These are phyloP conservation scores for Cotesia chilonis DNA, from an alignment of 1,140 invertebrate species.

Conservation along the genomic window DNA sequence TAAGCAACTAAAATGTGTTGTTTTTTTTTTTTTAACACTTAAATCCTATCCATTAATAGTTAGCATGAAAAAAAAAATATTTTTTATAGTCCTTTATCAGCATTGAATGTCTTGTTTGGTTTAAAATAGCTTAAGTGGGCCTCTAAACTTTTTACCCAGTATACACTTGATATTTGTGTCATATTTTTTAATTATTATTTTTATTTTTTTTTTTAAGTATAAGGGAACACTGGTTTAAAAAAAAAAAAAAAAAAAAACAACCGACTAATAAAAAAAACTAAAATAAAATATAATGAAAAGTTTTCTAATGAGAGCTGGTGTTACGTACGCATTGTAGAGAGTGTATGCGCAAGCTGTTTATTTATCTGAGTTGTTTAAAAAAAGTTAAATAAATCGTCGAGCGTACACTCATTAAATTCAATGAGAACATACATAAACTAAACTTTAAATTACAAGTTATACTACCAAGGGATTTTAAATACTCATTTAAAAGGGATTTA, in stretches of 20 bases:
- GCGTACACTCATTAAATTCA: slow-evolving; percentile 31
- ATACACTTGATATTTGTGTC: no score
- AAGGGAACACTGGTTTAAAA: background rate
- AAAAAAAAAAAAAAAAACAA: background rate
- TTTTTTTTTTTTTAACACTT: background rate
- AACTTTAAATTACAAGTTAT: slow-evolving; percentile 27
- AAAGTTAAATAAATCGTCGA: slow-evolving; percentile 5
- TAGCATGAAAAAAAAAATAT: background rate
- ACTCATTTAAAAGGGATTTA: slow-evolving; percentile 6
- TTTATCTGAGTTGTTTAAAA: slow-evolving; percentile 1
- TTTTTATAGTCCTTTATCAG: background rate
- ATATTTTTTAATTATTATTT: background rate
- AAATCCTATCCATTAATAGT: background rate
- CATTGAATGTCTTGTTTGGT: background rate
- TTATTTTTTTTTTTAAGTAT: background rate
- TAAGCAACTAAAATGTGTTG: slow-evolving; percentile 44
- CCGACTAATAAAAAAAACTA: no score
- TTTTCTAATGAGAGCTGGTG: background rate
- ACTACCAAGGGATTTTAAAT: slow-evolving; percentile 19
- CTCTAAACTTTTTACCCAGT: no score
- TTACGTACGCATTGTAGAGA: background rate
- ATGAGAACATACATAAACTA: slow-evolving; percentile 17
- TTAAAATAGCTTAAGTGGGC: slow-evolving; percentile 4
- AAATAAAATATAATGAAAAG: background rate
- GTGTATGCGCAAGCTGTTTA: slow-evolving; percentile 29